A percentile compares a stretch with the other conserved stretches of the same genome.
These are phyloP conservation scores for Trochalopteron elliotii DNA, from an alignment of 2,113 vertebrate species.

Conservation along the genomic window DNA sequence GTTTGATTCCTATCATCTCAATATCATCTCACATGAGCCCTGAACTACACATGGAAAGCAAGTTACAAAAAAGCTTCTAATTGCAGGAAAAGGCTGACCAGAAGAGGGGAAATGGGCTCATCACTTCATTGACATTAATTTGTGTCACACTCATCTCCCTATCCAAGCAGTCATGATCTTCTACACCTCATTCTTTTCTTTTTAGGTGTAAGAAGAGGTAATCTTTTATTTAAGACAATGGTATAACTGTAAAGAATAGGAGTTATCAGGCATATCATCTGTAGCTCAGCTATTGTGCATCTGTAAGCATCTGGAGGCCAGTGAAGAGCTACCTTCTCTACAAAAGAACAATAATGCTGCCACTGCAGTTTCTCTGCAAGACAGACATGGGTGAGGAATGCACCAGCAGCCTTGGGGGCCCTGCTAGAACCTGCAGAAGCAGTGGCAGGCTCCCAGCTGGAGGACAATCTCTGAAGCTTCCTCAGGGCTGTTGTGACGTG, in stretches of 20 bases:
- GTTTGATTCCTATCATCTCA: neutral
- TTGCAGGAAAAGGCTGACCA: neutral
- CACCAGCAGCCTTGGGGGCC: neutral
- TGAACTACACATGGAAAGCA: neutral
- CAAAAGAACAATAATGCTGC: neutral
- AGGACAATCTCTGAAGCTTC: neutral
- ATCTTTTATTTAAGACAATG: neutral
- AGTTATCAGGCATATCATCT: neutral
- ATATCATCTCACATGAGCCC: neutral
- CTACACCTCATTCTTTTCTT: neutral
- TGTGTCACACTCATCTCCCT: neutral
- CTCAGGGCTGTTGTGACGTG: neutral
- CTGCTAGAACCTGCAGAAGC: neutral
- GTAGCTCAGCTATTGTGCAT: neutral
- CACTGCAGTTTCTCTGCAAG: neutral
- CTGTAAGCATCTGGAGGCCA: neutral
- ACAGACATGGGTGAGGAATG: accelerated
- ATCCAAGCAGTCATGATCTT: neutral
- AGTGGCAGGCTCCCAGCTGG: neutral
- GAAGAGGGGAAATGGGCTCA: neutral
- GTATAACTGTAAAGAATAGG: neutral
- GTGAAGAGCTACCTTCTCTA: neutral
- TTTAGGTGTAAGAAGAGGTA: neutral
- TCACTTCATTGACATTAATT: neutral
- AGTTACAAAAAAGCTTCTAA: neutral